Base-by-base conservation (phyloP, 2,797 vertebrate genomes). In the Oreortyx pictus region DNA sequence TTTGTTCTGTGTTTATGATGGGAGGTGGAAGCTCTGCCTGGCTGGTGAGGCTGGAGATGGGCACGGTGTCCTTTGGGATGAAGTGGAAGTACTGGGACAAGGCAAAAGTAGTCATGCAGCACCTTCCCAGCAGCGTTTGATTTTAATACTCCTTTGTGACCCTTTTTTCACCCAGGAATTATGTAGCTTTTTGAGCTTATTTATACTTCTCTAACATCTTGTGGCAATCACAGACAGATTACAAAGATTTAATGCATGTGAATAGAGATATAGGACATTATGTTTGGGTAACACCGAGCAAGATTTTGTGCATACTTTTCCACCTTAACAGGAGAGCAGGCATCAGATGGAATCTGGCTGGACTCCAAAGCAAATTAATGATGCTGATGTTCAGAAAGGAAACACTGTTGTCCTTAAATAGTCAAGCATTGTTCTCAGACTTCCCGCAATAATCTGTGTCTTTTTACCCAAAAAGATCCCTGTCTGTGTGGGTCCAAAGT, bases 391-490 rank as follows among this genome's bases (percentile, higher is more conserved):
- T 95, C 90, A 86, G 79, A 95, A 89, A 94, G 95, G 95, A 96
- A 96, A 83, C 4, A 1, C 74, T 86, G 91, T 78, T 94, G 89
- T 96, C 92, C 94, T 93, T 94, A 95, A 96, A 95, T 94, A 95
- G 95, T 90, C 88, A 81, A 66, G 84, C 93, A 96, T 95, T 96
- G 94, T 96, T 96, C 90, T 96, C 79, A 78, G 82, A n/a, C 83
- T 96, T 96, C 95, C 96, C 92, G 91, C 56, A 92, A 88, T 79
- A 92, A 96, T 88, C 60, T 79, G 60, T 76, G 71, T 82, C 82
- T 92, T 93, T 93, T 96, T 79, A 83, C 74, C 91, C 74, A 1
- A 66, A 94, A 93, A 84, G 56, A 52, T 73, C 84, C 71, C 50
- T 64, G 16, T 25, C 12, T 81, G 5, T 59, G 27, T 70, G 76